Evolutionary conservation across 2,888 invertebrate species (phyloP).

Genomic region (Cheilosia soror): DNA sequence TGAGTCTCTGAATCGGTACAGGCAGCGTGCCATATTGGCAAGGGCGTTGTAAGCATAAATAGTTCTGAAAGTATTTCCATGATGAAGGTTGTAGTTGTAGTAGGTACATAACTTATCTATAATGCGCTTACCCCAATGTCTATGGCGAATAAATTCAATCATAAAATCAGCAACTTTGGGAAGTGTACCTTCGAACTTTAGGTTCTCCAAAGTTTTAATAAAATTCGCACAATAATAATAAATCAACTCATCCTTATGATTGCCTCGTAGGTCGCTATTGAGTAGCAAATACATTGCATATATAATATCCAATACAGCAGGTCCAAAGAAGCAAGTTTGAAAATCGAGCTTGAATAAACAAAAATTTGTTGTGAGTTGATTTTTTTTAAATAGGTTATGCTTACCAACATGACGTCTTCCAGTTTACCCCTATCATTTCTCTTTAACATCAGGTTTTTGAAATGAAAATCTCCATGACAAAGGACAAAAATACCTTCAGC

Average conservation of each 20-base stretch:
- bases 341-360: slow-evolving; percentile 43
- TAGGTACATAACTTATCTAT: not conserved
- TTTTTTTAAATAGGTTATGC: not conserved
- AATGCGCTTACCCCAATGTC: slow-evolving; percentile 40
- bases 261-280: slow-evolving; percentile 3
- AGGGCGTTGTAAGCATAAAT: slow-evolving; percentile 76
- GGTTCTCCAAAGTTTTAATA: slow-evolving; percentile 22
- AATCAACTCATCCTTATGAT: slow-evolving; percentile 42
- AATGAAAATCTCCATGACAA: slow-evolving; percentile 80
- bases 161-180: slow-evolving; percentile 42
- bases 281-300: slow-evolving; percentile 31
- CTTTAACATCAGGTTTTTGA: slow-evolving; percentile 79
- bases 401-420: slow-evolving; percentile 77
- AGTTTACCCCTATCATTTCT: slow-evolving; percentile 41
- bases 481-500: slow-evolving; percentile 74
- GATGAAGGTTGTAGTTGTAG: not conserved
- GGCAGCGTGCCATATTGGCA: slow-evolving; percentile 72
- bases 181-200: slow-evolving; percentile 19
- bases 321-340: slow-evolving; percentile 51
- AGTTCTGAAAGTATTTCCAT: slow-evolving; percentile 71
- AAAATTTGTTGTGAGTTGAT: not conserved
- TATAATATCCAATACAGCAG: slow-evolving; percentile 41
- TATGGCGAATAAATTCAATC: slow-evolving; percentile 28
- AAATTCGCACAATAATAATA: slow-evolving; percentile 42
- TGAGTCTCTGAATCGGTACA: slow-evolving; percentile 5